Evolutionary conservation across 2,113 vertebrate genomes (phyloP).

Genomic region (Sceloporus undulatus): DNA sequence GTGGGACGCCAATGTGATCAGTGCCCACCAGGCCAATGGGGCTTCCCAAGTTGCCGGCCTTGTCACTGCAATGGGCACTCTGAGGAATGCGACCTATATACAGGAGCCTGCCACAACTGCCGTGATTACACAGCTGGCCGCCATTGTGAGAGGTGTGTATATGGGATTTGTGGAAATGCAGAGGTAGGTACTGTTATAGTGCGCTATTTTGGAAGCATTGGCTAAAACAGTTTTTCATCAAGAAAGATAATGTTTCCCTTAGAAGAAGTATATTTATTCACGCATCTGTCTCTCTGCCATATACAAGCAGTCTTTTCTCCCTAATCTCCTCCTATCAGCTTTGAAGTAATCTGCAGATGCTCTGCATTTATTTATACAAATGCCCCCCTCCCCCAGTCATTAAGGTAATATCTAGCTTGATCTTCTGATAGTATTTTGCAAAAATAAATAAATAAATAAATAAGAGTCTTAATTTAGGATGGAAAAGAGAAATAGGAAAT

Average conservation of each 20-base stretch:
- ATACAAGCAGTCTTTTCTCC: neutral
- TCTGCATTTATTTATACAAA: neutral
- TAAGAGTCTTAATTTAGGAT: neutral
- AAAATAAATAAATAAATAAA: neutral
- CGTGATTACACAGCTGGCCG: constrained; percentile 77
- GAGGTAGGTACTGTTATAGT: neutral
- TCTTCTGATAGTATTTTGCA: neutral
- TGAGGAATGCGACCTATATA: constrained; percentile 78
- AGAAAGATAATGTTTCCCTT: neutral
- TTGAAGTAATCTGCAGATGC: neutral
- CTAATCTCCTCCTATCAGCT: neutral
- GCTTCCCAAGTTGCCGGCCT: constrained; percentile 82
- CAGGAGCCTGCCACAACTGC: constrained; percentile 76
- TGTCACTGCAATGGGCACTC: constrained; percentile 86
- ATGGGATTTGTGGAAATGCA: neutral
- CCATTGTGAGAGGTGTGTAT: constrained; percentile 80
- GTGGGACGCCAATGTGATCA: constrained; percentile 81
- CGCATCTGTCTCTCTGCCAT: neutral
- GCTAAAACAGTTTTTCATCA: neutral
- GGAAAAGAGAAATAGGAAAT: neutral
- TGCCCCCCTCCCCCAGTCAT: neutral
- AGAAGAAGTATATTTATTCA: neutral
- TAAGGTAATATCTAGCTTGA: neutral
- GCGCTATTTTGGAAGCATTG: neutral
- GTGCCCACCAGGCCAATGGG: constrained; percentile 79